Evolutionary conservation across 2,888 invertebrate species (phyloP), one percentile per base, ranked within the genome.

Genomic region (Heliconius charithonia): DNA sequence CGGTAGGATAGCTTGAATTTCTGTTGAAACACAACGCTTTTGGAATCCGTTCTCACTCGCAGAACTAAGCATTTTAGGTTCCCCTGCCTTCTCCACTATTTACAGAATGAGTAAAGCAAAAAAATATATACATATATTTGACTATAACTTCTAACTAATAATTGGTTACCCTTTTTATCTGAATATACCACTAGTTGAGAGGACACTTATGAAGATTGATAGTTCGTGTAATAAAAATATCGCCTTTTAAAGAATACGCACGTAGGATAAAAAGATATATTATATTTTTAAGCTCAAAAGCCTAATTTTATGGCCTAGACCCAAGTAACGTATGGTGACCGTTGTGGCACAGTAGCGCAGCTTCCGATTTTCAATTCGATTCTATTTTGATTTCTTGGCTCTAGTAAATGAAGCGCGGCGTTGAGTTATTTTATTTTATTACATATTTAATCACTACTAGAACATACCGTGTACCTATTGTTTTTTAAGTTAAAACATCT

Each of bases 201-300:
- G 27, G 29, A 27, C 45, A 51, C 29, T 67, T 37, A 29, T 71
- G 71, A 71, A 71, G 29, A 71, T 51, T 71, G 25, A 51, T 71
- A 19, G 51, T 22, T 51, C 19, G n/a, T 71, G 9, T 29, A 56
- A 29, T 56, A 56, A 71, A 56, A 56, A 9, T 12, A 29, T 71
- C 10, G 27, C 71, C 10, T 22, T 71, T 51, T 56, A 29, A 56
- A 71, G n/a, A 6, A 51, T 27, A 70, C 10, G 7, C 70, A 70
- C 70, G 70, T 32, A 10, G 10, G 70, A 41, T 27, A 70, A 51
- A 13, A 51, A 27, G 45, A 70, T 70, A 51, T 27, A 71, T 71
- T 12, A 29, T 51, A 12, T 9, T 71, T 51, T 71, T 16, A 16
- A 41, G 4, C n/a, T n/a, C 0, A 37, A 69, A 25, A 45, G 3